Base-by-base conservation (phyloP, 2,113 vertebrate genomes). In the Aspiorhynchus laticeps region DNA sequence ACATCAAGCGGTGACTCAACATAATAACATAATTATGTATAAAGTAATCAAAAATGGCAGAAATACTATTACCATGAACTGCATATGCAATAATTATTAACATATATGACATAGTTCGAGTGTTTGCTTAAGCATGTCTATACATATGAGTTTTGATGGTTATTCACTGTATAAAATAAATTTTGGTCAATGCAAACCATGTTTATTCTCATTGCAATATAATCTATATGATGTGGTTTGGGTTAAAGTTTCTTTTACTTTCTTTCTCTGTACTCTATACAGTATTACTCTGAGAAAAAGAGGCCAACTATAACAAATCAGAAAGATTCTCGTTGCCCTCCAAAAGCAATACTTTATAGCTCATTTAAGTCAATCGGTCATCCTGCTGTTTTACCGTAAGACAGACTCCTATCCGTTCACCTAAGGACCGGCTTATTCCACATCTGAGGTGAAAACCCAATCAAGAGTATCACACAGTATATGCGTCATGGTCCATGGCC, bases 381-480 rank as follows among this genome's bases (percentile, higher is more conserved):
- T 84, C 82, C 82, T 73, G 82, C 82, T 84, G 82, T 84, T 84
- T 84, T 84, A 84, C 69, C 10, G 48, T 74, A 74, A 84, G 2
- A 36, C 21, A 38, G 31, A 73, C 67, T 84, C 43, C 41, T 43
- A 24, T 53, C 11, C 4, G 8, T 56, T 59, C 81, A 83, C 65
- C 61, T n/a, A 17, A 84, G 43, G 43, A 84, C 41, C 31, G 31
- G 38, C 8, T 17, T 48, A 24, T 43, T 67, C 38, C 80, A 82
- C 61, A 48, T 67, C 24, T 10, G n/a, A 67, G n/a, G 17, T 48
- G 2, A 83, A 83, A 51, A 48, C 46, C n/a, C 0, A 76, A 46
- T 46, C 24, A 43, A 46, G 41, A 65, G 12, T 31, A 69, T 24
- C 26, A 33, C 2, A 31, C 8, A 53, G 43, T 28, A 28, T 7